Evolutionary conservation across 2,797 vertebrate species (phyloP), one percentile per base, ranked within the genome.

Genomic region (Hephaestus fuliginosus): DNA sequence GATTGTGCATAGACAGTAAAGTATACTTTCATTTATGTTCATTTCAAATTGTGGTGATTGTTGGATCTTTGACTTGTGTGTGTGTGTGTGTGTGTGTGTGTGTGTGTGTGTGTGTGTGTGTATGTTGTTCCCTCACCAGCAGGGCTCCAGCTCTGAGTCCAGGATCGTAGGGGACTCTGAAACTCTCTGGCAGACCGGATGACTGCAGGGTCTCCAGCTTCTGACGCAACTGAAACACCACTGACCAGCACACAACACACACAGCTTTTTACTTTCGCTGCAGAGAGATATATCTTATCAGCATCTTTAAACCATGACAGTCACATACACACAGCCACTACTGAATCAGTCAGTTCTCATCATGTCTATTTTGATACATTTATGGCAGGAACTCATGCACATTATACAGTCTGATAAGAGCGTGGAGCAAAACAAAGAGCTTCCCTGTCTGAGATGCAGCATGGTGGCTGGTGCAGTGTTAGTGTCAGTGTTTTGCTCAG

Each of bases 91-190:
- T 30, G 11, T 53, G 25, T 33, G 62, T 15, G 12, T 53, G 53
- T 17, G 70, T 43, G 60, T 12, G 36, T 51, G 46, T 55, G 48
- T 67, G 33, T 48, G 60, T 41, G 60, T 52, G 48, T 60, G 65
- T 44, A 56, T 53, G 63, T 49, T 1, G 15, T 39, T 48, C 1
- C 2, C 90, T 94, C 94, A 99, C 98, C 96, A 99, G 92, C 67
- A 99, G 90, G 0, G 94, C 83, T 80, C 98, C 98, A 22, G 98
- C 98, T 93, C 97, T 95, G 13, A 99, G 92, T n/a, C 97, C 97
- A 36, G 98, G 98, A 81, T 99, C 98, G 73, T 99, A 99, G 0
- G 98, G 98, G 53, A 99, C 97, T 92, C 96, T 95, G 86, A 99
- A 99, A 91, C 95, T 97, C 83, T 96, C 90, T 0, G 98, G 98